Conservation (phyloP, 1,140 invertebrate genomes). For the Drosophila rhopaloa region DNA sequence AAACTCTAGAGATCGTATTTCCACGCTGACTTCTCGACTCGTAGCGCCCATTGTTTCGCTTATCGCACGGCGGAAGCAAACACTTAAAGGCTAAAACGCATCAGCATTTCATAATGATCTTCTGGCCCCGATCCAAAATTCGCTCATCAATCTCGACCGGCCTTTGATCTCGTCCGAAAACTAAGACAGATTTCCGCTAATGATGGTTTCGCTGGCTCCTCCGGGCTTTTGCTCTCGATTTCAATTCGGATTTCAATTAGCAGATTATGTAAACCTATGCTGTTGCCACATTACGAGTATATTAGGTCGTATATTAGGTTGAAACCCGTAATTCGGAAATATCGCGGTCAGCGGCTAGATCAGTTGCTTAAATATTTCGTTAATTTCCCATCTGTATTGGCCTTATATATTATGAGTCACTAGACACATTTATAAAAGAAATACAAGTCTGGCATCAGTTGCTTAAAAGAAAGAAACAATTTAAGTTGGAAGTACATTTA, state of each 20-base stretch:
- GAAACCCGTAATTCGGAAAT: not conserved
- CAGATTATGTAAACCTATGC: slow-evolving; percentile 10
- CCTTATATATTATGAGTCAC: too few relatives aligned
- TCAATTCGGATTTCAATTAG: slow-evolving; percentile 27
- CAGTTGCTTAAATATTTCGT: not conserved
- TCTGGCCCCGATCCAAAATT: slow-evolving; percentile 37
- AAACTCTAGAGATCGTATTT: slow-evolving; percentile 32
- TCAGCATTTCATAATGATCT: slow-evolving; percentile 37
- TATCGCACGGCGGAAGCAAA: slow-evolving; percentile 43
- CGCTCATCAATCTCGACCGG: slow-evolving; percentile 34
- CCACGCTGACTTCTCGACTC: slow-evolving; percentile 43
- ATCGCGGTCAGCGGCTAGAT: not conserved
- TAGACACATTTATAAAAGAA: too few relatives aligned
- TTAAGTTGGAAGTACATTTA: too few relatives aligned
- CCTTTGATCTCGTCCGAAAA: slow-evolving; percentile 52
- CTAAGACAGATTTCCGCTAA: slow-evolving; percentile 51
- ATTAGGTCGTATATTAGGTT: not conserved
- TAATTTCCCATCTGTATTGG: not conserved
- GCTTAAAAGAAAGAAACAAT: too few relatives aligned
- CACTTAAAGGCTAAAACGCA: slow-evolving; percentile 47
- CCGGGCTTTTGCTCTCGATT: slow-evolving; percentile 39
- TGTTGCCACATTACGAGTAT: not conserved
- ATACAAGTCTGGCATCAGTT: too few relatives aligned
- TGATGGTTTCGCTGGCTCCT: slow-evolving; percentile 24
- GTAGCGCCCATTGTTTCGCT: slow-evolving; percentile 17